Base-by-base conservation (phyloP, 2,113 vertebrate genomes). In the Terrapene triunguis region DNA sequence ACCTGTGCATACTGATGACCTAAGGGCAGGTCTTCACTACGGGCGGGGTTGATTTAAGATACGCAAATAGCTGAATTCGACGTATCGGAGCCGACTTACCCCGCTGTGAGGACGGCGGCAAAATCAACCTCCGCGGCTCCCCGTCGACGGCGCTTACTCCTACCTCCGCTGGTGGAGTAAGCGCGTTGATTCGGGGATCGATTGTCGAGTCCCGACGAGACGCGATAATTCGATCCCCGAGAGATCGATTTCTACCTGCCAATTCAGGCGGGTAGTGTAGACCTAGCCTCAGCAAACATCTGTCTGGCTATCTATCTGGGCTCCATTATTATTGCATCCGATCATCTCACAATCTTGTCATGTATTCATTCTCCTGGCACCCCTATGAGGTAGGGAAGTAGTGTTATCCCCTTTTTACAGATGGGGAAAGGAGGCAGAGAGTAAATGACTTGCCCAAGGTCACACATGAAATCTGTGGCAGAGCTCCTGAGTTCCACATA, bases 371-470 rank as follows among this genome's bases (percentile, higher is more conserved):
- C 10, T 44, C 22, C n/a, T 76, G 35, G 38, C 24, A 24, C 21
- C 38, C 38, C 42, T 74, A 29, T 78, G 42, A 78, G 13, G 6
- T 78, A 27, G 44, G 25, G 24, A 13, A 29, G 74, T 0, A 0
- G 51, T 42, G 53, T 89, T 88, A 62, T 84, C 94, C 11, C 85
- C 44, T 21, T 14, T 12, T 27, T 44, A 47, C 42, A 78, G 12
- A n/a, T 29, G 1, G 0, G 0, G 25, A 47, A 27, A 27, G 0
- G 69, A 50, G 54, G 44, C 69, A 72, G 0, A 53, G 69, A 42
- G 29, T 13, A 19, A 74, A 85, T 78, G 78, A 55, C 83, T 85
- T 19, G 19, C 50, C 87, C 76, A 83, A 83, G 65, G 38, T 54
- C 80, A 29, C 2, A 0, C 0, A 32, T 8, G 42, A 47, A 44